Conservation (phyloP, 2,888 invertebrate genomes). For the Drosophila meridionalis region DNA sequence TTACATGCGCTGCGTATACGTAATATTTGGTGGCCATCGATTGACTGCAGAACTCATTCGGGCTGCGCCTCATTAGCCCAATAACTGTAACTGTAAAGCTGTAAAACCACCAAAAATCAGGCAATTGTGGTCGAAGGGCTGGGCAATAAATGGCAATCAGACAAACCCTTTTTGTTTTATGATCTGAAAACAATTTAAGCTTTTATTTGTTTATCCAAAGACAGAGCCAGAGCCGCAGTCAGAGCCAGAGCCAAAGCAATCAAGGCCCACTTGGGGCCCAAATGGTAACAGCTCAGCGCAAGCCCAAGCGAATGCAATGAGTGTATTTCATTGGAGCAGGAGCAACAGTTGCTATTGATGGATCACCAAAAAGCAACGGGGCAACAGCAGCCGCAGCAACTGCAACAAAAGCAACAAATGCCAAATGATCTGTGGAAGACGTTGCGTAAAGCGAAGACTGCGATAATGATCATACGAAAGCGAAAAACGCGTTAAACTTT, state of each 20-base stretch:
- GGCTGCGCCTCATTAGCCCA: conserved; percentile 64
- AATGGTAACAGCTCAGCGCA: conserved; percentile 45
- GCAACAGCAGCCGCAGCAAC: conserved; percentile 32
- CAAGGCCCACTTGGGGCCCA: conserved; percentile 42
- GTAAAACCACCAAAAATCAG: conserved; percentile 68
- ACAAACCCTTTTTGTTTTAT: conserved; percentile 73
- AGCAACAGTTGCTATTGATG: conserved; percentile 62
- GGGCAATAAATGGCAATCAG: conserved; percentile 76
- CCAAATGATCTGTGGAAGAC: conserved; percentile 66
- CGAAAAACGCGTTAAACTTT: conserved; percentile 79
- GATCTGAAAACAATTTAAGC: conserved; percentile 79
- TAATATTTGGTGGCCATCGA: conserved; percentile 46
- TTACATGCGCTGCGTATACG: conserved; percentile 69
- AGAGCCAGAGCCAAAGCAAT: conserved; percentile 34
- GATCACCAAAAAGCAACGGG: conserved; percentile 58
- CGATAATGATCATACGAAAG: conserved; percentile 80
- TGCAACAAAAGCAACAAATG: conserved; percentile 50
- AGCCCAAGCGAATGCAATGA: conserved; percentile 63
- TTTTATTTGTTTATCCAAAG: conserved; percentile 69
- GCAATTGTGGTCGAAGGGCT: conserved; percentile 29
- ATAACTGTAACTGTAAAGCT: conserved; percentile 76
- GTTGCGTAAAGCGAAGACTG: conserved; percentile 73
- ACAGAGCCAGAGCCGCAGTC: not conserved
- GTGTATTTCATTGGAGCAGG: conserved; percentile 68
- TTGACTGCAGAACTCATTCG: not conserved